phyloP scores from a whole-genome alignment of 2,888 invertebrate species.

The Corythucha ciliata region DNA sequence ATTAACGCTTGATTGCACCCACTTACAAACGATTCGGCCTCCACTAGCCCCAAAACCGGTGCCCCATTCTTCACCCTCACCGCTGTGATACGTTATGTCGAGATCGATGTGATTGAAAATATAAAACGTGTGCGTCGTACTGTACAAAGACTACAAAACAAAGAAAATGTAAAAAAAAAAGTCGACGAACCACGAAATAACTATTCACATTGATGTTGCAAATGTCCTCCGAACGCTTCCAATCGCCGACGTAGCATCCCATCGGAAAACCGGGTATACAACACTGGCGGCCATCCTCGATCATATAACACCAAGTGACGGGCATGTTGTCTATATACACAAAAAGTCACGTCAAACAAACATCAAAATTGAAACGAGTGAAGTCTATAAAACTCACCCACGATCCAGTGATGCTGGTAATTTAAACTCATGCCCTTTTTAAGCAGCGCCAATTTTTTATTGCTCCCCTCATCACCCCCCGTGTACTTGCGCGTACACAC shows the following conservation, averaged over 20 bases:
- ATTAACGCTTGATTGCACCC: not conserved
- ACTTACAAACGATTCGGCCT: conserved; percentile 66
- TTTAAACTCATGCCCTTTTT: conserved; percentile 88
- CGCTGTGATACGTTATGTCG: conserved; percentile 86
- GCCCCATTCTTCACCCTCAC: conserved; percentile 79
- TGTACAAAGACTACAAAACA: conserved; percentile 41
- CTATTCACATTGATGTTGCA: conserved; percentile 38
- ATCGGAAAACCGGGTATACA: conserved; percentile 97
- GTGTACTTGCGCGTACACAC: conserved; percentile 61
- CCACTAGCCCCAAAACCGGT: conserved; percentile 64
- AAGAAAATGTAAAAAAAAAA: not conserved
- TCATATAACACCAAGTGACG: conserved; percentile 87
- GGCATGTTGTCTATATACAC: conserved; percentile 85
- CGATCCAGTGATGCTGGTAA: conserved; percentile 98
- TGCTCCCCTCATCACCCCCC: conserved; percentile 52
- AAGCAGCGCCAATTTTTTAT: conserved; percentile 66
- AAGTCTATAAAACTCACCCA: conserved; percentile 44
- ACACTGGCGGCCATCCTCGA: conserved; percentile 62
- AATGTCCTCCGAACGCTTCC: conserved; percentile 36
- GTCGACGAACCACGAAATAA: not conserved
- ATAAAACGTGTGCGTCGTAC: conserved; percentile 68
- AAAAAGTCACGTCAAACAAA: conserved; percentile 5
- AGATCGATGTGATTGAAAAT: conserved; percentile 96
- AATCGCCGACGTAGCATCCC: conserved; percentile 60
- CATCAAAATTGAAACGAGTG: not conserved